These are phyloP conservation scores for Cerceris rybyensis DNA, from an alignment of 2,888 invertebrate species.

Conservation along the genomic window DNA sequence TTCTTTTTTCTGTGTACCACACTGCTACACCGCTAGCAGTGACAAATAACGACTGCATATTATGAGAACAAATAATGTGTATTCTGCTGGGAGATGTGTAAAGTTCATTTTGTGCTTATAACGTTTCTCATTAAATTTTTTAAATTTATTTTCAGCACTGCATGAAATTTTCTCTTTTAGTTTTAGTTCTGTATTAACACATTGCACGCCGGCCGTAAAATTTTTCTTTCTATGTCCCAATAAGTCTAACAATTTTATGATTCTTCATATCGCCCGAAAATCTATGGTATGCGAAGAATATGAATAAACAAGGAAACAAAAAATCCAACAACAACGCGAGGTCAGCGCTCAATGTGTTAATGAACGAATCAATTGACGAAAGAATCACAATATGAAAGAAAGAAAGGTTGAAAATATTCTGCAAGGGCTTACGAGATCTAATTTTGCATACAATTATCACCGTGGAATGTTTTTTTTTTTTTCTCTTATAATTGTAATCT, in stretches of 20 bases:
- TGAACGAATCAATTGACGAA: slow-evolving; percentile 17
- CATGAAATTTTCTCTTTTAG: slow-evolving; percentile 32
- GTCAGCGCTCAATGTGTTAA: neutral
- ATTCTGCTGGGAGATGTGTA: neutral
- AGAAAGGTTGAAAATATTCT: slow-evolving; percentile 17
- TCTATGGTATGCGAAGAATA: too few relatives aligned
- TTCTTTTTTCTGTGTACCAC: too few relatives aligned
- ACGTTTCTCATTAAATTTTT: neutral
- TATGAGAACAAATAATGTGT: neutral
- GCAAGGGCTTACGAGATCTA: slow-evolving; percentile 24
- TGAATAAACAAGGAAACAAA: too few relatives aligned
- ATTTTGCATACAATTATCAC: slow-evolving; percentile 22
- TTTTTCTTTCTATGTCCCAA: too few relatives aligned
- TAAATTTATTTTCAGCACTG: slow-evolving; percentile 9
- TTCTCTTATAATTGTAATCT: slow-evolving; percentile 14
- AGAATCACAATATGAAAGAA: slow-evolving; percentile 3
- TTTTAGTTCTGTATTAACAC: slow-evolving; percentile 24
- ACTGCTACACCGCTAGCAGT: neutral
- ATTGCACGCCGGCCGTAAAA: too few relatives aligned
- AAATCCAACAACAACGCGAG: too few relatives aligned
- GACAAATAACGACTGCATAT: neutral
- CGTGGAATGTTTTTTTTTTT: slow-evolving; percentile 33
- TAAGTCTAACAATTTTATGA: too few relatives aligned
- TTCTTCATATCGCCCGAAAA: too few relatives aligned
- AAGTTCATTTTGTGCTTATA: neutral